Evolutionary conservation across 2,888 invertebrate species (phyloP), one percentile per base, ranked within the genome.

Genomic region (Euzophera pinguis): DNA sequence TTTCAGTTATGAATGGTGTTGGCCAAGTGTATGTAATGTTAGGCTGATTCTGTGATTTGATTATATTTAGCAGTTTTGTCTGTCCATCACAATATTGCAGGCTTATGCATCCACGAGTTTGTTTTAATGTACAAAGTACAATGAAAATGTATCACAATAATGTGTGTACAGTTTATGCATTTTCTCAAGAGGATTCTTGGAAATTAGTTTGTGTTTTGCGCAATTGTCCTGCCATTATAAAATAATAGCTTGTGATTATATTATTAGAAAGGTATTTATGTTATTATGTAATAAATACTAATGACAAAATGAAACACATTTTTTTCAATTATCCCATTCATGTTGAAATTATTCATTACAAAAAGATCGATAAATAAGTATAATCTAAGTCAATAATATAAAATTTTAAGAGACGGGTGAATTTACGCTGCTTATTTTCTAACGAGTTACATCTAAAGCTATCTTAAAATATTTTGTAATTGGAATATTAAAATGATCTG

Each of bases 371-470:
- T 90, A 90, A 90, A 90, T 90, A 90, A 89, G 86, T 90, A 90
- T 90, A 89, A 84, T 88, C 90, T 89, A 90, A 81, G 81, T 90
- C 86, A 84, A 84, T 90, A 82, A 88, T 90, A 90, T 89, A 90
- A 90, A 90, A 89, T 78, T 88, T 90, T 78, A 87, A 88, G 80
- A 90, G 88, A 90, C 89, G 88, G 90, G 90, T 87, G 89, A 88
- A 84, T 88, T 87, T 84, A 89, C 80, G 85, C 81, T 83, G 84
- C 86, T 88, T 89, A 89, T 53, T 65, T 61, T 64, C 81, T 85
- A 85, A 71, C 72, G 76, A 80, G 71, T 81, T 85, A 85, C 67
- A 78, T 66, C 80, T 84, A 87, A 68, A 62, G 64, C 69, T 75
- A 76, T 63, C 83, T 81, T 86, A 86, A 81, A 77, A 80, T 86